Evolutionary conservation across 2,113 vertebrate genomes (phyloP), one percentile per base, ranked within the genome.

Genomic region (Mola mola): DNA sequence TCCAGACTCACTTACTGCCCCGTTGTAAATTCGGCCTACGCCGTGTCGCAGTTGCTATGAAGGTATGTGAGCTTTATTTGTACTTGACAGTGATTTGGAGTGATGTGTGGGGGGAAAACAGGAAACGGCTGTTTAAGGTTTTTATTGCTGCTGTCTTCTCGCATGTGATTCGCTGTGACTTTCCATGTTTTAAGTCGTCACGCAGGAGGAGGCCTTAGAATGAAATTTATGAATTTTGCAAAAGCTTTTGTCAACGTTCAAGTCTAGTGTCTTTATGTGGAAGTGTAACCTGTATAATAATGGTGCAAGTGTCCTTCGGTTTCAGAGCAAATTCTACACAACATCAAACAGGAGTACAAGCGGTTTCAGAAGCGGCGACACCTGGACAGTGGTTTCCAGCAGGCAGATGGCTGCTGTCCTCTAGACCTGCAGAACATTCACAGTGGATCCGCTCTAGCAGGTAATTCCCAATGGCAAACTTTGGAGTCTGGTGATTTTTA

Each of bases 341-440:
- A 98, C 89, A 98, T 99, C 90, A 99, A 99, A 88, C 97, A 98
- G 75, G 97, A 99, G 74, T 99, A 98, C 89, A 98, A 98, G 90
- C 93, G 97, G 43, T 95, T 99, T 92, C 96, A 98, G 90, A 98
- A 98, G 75, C 93, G 97, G 67, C 92, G 95, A 87, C 96, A 98
- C 84, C 89, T 99, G 92, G 97, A 99, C 89, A 93, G 75, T 79
- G 91, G 67, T 60, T 93, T 95, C 77, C 95, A 95, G 73, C 96
- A 95, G 81, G 92, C 92, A 42, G 96, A 98, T 4, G 90, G 93
- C 31, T 93, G 94, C 87, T 95, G 93, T 92, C 93, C 94, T 79
- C 90, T 93, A 77, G 96, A 98, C 40, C 86, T 93, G 80, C 96
- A 95, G 49, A 91, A 90, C 86, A 77, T 94, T 33, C 92, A 93